These are phyloP conservation scores for Formicarius rufipectus DNA, from an alignment of 2,113 vertebrate genomes.

Conservation along the genomic window DNA sequence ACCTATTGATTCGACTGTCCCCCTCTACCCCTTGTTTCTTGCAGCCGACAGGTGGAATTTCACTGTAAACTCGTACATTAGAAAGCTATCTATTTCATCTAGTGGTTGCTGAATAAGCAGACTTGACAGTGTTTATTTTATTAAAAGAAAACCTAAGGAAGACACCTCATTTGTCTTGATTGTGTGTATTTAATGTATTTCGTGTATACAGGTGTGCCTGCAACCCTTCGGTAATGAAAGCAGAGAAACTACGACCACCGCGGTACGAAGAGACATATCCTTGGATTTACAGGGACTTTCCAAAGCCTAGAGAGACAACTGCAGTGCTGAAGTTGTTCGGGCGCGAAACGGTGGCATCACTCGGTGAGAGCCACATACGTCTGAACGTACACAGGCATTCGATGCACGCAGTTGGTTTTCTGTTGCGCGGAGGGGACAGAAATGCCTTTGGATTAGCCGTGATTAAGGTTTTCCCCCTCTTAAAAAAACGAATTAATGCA, in stretches of 20 bases:
- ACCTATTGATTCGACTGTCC: background rate
- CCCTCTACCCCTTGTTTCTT: background rate
- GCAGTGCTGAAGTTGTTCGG: background rate
- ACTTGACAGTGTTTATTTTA: constrained; percentile 27
- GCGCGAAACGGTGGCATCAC: background rate
- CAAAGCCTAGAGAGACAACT: background rate
- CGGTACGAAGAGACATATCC: background rate
- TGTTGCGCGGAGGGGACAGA: background rate
- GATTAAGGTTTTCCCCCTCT: background rate
- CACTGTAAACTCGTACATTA: background rate
- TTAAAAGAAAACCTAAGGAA: constrained; percentile 10
- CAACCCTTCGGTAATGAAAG: background rate
- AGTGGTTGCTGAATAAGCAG: constrained; percentile 12
- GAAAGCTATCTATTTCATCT: background rate
- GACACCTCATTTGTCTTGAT: constrained; percentile 16
- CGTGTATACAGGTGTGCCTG: background rate
- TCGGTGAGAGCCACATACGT: too few relatives aligned
- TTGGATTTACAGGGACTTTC: background rate
- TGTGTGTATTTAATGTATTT: background rate
- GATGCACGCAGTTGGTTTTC: background rate
- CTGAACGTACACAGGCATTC: fast-evolving
- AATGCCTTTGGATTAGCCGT: background rate
- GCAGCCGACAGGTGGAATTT: constrained; percentile 33
- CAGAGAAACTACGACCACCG: background rate
- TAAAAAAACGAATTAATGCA: background rate